Conservation (phyloP, 1,140 invertebrate genomes). For the Oppia nitens region DNA sequence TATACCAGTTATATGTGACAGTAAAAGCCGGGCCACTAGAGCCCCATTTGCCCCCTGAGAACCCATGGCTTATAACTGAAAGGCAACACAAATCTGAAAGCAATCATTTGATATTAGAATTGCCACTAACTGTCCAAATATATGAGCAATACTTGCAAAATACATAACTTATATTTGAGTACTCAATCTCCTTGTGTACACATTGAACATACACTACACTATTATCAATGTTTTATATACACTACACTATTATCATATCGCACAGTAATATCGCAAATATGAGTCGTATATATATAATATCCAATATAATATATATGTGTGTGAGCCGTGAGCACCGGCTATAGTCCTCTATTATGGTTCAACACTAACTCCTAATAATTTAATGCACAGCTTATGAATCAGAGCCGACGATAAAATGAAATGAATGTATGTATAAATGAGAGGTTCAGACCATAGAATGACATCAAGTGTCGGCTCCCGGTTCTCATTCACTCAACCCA, state of each 20-base stretch:
- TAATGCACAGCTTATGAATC: neutral
- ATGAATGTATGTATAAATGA: neutral
- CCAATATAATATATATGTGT: too few species aligned
- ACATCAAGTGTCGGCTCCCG: too few species aligned
- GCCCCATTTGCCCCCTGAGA: neutral
- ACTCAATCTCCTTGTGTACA: too few species aligned
- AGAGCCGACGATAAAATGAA: neutral
- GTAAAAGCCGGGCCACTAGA: neutral
- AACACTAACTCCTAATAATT: neutral
- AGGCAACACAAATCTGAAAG: neutral
- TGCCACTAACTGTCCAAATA: too few species aligned
- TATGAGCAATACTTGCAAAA: too few species aligned
- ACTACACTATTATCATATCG: neutral
- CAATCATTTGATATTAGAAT: neutral
- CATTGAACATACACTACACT: too few species aligned
- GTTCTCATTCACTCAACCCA: too few species aligned
- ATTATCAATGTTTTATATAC: neutral
- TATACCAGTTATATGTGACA: neutral
- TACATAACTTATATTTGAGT: neutral
- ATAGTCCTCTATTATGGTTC: neutral
- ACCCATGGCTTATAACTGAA: neutral
- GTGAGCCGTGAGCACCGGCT: neutral
- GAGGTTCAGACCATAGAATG: too few species aligned
- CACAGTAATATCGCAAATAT: neutral
- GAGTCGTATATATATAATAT: too few species aligned